These are phyloP conservation scores for Eulemur rubriventer DNA, from an alignment of 2,797 vertebrate species.

Conservation along the genomic window DNA sequence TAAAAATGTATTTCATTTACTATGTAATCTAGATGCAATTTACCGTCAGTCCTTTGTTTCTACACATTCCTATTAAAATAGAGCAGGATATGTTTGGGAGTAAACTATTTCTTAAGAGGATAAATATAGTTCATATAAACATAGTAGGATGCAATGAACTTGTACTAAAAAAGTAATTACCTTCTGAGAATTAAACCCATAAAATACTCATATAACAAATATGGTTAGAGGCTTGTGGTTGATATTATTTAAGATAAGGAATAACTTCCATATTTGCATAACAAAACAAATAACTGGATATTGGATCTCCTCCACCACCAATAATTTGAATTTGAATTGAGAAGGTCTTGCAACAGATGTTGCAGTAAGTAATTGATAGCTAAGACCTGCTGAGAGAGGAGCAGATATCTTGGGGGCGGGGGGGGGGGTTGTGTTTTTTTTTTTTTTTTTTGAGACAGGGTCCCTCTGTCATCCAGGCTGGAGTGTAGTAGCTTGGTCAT, in stretches of 20 bases:
- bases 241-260: neutral
- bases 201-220: neutral
- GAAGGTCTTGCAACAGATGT: neutral
- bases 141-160: neutral
- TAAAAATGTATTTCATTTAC: slow-evolving; percentile 3
- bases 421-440: too few relatives aligned
- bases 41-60: neutral
- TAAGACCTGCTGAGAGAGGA: neutral
- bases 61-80: slow-evolving; percentile 13
- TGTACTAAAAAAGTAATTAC: neutral
- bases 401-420: neutral
- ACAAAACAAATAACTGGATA: neutral
- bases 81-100: neutral
- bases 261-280: neutral
- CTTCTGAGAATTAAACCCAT: slow-evolving; percentile 7
- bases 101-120: neutral
- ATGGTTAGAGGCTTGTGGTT: neutral
- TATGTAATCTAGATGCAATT: neutral
- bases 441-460: neutral
- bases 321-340: neutral
- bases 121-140: neutral
- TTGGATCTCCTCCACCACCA: neutral
- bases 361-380: neutral
- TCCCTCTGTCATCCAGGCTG: neutral
- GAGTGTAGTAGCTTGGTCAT: neutral